phyloP scores from a whole-genome alignment of 92 coral and sea anemone genomes.

The Phymanthus crucifer region DNA sequence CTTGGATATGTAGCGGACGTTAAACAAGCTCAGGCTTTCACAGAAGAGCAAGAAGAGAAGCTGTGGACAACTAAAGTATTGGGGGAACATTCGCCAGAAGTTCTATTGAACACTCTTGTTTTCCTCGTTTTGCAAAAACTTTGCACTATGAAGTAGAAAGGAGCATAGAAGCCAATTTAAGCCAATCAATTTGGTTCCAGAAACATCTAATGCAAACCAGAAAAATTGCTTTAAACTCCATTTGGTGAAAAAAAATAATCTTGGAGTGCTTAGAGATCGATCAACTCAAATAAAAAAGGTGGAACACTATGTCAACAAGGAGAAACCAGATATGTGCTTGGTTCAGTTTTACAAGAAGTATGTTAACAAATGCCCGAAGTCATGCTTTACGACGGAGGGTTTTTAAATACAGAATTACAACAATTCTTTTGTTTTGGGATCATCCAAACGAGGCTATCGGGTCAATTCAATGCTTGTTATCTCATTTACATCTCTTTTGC shows the following conservation, averaged over 20 bases:
- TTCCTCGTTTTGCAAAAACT: slow-evolving; percentile 45
- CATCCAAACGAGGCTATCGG: no score
- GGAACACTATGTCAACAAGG: slow-evolving; percentile 28
- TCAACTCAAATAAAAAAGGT: slow-evolving; percentile 33
- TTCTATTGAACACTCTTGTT: no score
- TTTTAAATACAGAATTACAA: background rate
- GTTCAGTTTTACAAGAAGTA: slow-evolving; percentile 30
- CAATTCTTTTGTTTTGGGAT: no score
- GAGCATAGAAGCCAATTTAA: slow-evolving; percentile 28
- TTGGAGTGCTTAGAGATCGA: slow-evolving; percentile 37
- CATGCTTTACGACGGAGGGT: no score
- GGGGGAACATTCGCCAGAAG: slow-evolving; percentile 35
- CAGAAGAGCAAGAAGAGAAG: slow-evolving; percentile 24
- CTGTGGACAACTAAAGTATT: slow-evolving; percentile 29
- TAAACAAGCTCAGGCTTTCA: slow-evolving; percentile 37
- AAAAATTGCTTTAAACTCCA: slow-evolving; percentile 32
- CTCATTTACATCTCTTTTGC: no score
- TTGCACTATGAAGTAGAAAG: slow-evolving; percentile 37
- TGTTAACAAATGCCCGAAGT: slow-evolving; percentile 35
- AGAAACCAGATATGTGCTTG: slow-evolving; percentile 24
- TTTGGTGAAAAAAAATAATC: slow-evolving; percentile 43
- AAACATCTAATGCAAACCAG: slow-evolving; percentile 45
- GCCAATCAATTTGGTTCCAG: slow-evolving; percentile 30
- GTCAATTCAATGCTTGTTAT: no score
- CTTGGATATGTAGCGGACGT: slow-evolving; percentile 38